phyloP scores from a whole-genome alignment of 2,113 vertebrate genomes.

The Sphyrna mokarran region DNA sequence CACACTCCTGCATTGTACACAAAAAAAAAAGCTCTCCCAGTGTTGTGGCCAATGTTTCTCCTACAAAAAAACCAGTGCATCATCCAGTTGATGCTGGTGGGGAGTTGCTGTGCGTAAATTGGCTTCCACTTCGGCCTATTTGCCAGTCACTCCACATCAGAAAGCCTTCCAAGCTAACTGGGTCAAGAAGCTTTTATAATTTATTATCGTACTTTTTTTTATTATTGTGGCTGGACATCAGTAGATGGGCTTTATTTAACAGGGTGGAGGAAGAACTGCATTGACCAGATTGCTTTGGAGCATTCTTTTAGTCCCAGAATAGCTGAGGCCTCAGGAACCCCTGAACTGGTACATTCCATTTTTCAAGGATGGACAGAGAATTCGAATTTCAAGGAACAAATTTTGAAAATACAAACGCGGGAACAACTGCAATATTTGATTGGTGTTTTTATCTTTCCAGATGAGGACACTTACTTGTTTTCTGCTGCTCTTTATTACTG shows the following conservation, averaged over 20 bases:
- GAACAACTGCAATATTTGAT: neutral
- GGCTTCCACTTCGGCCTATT: neutral
- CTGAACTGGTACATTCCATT: neutral
- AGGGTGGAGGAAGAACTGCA: neutral
- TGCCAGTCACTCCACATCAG: neutral
- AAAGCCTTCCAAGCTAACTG: neutral
- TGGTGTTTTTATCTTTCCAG: slow-evolving; percentile 32
- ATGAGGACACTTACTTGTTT: slow-evolving; percentile 1
- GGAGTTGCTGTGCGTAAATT: neutral
- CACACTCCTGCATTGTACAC: too few relatives aligned
- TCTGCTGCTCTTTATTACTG: slow-evolving; percentile 21
- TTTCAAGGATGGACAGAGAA: neutral
- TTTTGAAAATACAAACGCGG: neutral
- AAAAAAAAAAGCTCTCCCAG: too few relatives aligned
- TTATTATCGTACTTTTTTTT: neutral
- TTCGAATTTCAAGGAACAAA: neutral
- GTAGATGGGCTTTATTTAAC: neutral
- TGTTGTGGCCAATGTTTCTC: neutral
- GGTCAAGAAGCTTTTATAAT: neutral
- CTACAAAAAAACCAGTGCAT: neutral
- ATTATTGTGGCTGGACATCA: neutral
- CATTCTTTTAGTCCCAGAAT: neutral
- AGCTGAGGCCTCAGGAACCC: neutral
- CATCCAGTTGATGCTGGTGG: neutral
- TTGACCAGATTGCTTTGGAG: neutral